Evolutionary conservation across 2,888 invertebrate genomes (phyloP).

Genomic region (Toxonevra muliebris): DNA sequence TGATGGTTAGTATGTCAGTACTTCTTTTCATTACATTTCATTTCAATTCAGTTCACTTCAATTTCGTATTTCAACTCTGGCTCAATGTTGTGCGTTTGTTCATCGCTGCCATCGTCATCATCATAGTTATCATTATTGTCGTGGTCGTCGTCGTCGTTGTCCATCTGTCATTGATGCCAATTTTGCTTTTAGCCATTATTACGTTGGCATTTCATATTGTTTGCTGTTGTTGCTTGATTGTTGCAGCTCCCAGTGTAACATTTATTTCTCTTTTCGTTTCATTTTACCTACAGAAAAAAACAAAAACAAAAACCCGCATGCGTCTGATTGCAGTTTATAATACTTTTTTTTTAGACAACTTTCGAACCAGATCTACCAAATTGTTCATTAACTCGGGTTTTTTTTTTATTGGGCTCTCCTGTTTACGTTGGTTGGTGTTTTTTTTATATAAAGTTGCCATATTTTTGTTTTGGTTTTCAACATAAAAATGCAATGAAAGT

Average conservation of each 20-base stretch:
- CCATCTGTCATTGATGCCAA: background rate
- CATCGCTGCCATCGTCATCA: too few relatives aligned
- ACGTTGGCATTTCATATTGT: background rate
- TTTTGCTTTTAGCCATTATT: background rate
- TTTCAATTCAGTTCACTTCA: too few relatives aligned
- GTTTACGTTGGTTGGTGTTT: background rate
- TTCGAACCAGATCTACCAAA: conserved; percentile 17
- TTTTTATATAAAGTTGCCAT: conserved; percentile 2
- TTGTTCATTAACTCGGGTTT: background rate
- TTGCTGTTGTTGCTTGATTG: conserved; percentile 3
- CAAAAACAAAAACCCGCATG: too few relatives aligned
- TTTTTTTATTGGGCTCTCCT: background rate
- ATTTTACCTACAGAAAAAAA: too few relatives aligned
- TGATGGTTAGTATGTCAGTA: too few relatives aligned
- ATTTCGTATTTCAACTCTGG: too few relatives aligned
- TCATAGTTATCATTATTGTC: too few relatives aligned
- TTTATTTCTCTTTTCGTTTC: too few relatives aligned
- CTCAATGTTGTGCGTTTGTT: too few relatives aligned
- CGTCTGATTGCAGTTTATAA: too few relatives aligned
- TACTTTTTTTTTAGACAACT: background rate
- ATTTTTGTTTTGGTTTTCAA: conserved; percentile 3
- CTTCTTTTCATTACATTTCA: too few relatives aligned
- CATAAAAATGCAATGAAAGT: background rate
- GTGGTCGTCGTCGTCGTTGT: background rate
- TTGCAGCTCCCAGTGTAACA: background rate